phyloP scores from a whole-genome alignment of 1,140 invertebrate species.

The Stenopsyche tienmushanensis region DNA sequence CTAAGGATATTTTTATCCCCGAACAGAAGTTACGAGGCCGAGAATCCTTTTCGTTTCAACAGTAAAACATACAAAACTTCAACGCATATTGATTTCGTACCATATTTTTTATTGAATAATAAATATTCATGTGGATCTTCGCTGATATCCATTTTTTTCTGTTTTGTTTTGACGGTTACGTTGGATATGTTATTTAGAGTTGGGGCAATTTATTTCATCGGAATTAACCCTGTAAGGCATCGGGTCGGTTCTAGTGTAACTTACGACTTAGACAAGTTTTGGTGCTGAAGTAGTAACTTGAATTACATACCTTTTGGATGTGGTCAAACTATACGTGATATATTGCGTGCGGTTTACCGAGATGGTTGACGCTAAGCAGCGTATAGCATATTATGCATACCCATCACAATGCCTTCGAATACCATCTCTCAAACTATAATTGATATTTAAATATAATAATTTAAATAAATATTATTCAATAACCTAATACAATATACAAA shows the following conservation, averaged over 20 bases:
- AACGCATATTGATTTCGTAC: neutral
- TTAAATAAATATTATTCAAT: too few species aligned
- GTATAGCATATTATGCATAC: neutral
- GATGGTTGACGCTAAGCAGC: slow-evolving; percentile 10
- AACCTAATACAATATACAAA: too few species aligned
- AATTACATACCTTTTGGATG: slow-evolving; percentile 26
- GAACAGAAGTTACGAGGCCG: neutral
- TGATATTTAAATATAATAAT: too few species aligned
- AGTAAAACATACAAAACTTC: neutral
- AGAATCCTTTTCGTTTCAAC: too few species aligned
- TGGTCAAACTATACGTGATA: slow-evolving; percentile 34
- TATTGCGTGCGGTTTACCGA: slow-evolving; percentile 33
- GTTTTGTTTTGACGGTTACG: too few species aligned
- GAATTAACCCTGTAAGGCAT: neutral
- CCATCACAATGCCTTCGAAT: too few species aligned
- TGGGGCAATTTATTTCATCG: neutral
- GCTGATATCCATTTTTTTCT: neutral
- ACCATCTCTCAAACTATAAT: neutral
- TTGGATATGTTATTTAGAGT: neutral
- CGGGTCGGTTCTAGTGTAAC: neutral
- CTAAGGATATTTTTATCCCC: neutral
- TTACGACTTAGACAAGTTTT: slow-evolving; percentile 1
- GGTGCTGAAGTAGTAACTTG: too few species aligned
- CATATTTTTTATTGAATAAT: neutral
- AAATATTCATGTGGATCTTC: neutral